Evolutionary conservation across 2,888 invertebrate genomes (phyloP).

Genomic region (Parnassius mnemosyne): DNA sequence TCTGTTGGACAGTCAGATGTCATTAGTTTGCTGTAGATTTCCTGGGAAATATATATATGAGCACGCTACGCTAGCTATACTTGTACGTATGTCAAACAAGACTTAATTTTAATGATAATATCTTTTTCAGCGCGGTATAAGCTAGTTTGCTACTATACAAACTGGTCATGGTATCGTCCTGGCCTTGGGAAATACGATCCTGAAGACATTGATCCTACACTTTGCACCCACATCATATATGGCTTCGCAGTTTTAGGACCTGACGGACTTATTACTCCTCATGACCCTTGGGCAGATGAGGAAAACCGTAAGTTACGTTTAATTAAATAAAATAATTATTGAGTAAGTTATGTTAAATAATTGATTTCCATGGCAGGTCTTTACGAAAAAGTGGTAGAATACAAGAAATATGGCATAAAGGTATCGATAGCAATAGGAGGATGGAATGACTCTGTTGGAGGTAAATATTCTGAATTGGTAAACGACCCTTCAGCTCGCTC

Average conservation of each 20-base stretch:
- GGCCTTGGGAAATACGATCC: conserved; percentile 91
- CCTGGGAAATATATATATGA: no score
- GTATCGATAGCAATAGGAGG: conserved; percentile 95
- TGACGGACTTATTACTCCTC: conserved; percentile 88
- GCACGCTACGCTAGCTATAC: no score
- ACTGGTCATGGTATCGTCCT: conserved; percentile 95
- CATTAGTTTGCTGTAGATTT: no score
- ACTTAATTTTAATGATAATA: not conserved
- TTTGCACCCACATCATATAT: conserved; percentile 96
- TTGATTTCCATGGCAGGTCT: conserved; percentile 80
- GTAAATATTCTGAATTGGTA: conserved; percentile 92
- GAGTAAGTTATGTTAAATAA: not conserved
- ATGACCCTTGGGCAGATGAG: conserved; percentile 94
- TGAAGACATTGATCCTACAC: conserved; percentile 90
- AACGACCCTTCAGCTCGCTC: conserved; percentile 86
- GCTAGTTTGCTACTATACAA: conserved; percentile 94
- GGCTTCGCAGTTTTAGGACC: conserved; percentile 95
- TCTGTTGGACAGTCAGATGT: no score
- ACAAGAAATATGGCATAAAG: conserved; percentile 89
- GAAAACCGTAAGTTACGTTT: conserved; percentile 85
- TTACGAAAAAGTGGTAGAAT: conserved; percentile 90
- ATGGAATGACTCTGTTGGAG: conserved; percentile 96
- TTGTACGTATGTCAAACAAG: not conserved
- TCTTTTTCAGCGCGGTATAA: conserved; percentile 84
- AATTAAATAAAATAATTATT: not conserved